A percentile compares a stretch with the other conserved stretches of the same genome.
Conservation (phyloP, 2,113 vertebrate genomes). For the Phrynocephalus versicolor region DNA sequence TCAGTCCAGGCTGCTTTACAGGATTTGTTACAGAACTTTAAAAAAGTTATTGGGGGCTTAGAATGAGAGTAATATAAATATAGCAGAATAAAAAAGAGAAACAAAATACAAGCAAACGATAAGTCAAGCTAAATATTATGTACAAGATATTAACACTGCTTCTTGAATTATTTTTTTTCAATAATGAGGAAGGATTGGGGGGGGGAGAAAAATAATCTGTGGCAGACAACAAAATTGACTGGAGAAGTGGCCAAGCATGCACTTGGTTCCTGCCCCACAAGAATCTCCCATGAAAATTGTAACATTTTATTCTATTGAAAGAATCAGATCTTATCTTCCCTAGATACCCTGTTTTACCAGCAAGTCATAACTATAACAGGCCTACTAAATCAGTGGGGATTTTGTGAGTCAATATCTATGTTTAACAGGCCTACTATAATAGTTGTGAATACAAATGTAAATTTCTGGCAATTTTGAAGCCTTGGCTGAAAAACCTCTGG, state of each 20-base stretch:
- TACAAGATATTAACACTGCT: background rate
- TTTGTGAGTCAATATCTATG: too few species aligned
- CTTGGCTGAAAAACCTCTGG: too few species aligned
- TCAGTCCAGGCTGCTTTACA: background rate
- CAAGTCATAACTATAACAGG: background rate
- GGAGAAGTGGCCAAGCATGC: background rate
- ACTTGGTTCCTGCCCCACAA: too few species aligned
- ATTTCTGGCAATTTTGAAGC: too few species aligned
- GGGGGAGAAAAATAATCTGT: background rate
- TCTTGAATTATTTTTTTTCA: background rate
- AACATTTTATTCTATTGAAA: background rate
- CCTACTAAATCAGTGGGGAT: too few species aligned
- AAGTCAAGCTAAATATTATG: background rate
- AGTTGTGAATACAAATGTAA: too few species aligned
- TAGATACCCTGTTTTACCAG: too few species aligned
- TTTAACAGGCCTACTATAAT: too few species aligned
- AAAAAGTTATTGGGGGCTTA: background rate
- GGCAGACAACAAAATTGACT: background rate
- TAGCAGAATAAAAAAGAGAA: background rate
- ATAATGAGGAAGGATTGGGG: too few species aligned
- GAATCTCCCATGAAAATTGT: background rate
- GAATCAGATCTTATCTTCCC: background rate
- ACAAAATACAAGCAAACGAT: background rate
- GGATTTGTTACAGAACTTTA: background rate
- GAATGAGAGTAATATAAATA: background rate